These are phyloP conservation scores for Antheraea mylitta DNA, from an alignment of 1,140 invertebrate species.

Conservation along the genomic window DNA sequence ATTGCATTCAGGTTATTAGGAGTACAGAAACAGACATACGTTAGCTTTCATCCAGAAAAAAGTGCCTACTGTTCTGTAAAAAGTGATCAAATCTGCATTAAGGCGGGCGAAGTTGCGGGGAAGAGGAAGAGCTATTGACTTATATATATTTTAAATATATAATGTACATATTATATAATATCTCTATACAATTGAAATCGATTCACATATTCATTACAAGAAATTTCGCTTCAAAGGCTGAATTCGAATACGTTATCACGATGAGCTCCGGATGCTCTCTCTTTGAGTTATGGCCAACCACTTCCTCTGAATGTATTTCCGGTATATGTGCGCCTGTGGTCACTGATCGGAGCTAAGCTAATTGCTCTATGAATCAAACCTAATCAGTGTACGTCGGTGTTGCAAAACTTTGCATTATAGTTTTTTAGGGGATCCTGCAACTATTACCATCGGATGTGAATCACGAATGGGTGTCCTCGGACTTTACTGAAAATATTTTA, in stretches of 20 bases:
- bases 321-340: slow-evolving; percentile 37
- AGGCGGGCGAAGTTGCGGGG: no score
- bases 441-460: no score
- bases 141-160: no score
- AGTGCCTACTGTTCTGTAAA: no score
- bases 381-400: slow-evolving; percentile 41
- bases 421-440: not conserved
- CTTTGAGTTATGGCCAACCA: slow-evolving; percentile 68
- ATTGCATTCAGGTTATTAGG: no score
- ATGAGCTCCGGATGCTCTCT: slow-evolving; percentile 48
- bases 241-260: slow-evolving; percentile 39
- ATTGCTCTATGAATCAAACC: slow-evolving; percentile 63
- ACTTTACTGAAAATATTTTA: no score
- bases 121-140: no score
- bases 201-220: not conserved
- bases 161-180: not conserved
- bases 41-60: no score
- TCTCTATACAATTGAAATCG: not conserved
- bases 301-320: slow-evolving; percentile 67
- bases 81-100: no score
- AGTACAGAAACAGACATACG: no score
- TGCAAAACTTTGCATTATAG: slow-evolving; percentile 5
- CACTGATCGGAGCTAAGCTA: slow-evolving; percentile 47
- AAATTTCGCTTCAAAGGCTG: slow-evolving; percentile 32
- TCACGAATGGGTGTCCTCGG: no score